Base-by-base conservation (phyloP, 2,888 invertebrate genomes). In the Noctua comes region DNA sequence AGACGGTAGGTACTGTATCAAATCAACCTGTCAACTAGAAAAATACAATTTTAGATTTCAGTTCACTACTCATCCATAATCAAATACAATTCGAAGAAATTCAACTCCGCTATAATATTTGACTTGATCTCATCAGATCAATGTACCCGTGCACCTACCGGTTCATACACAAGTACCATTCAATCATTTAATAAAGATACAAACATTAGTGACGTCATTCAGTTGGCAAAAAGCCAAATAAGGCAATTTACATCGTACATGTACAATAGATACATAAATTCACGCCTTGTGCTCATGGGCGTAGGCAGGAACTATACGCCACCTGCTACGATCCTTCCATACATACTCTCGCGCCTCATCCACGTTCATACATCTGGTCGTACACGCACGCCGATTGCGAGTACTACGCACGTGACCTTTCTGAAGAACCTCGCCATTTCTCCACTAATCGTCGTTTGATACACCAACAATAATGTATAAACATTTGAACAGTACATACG, bases 181-280 rank as follows among this genome's bases (percentile, higher is more conserved):
- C 69, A 84, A 89, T 88, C 81, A 90, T 84, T 78, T 78, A 81
- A 86, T 88, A 84, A 84, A 86, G 86, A 86, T 79, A 76, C 77
- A 77, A 85, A 75, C 62, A 73, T 75, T 62, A 11, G 48, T 90
- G 83, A 88, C 86, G 86, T 86, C 88, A 89, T 62, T 43, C 48
- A 69, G 40, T 79, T 90, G 91, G 89, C 85, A 6, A 48, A 79
- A 81, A 62, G 88, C 88, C 91, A 90, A 91, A 86, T 91, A 86
- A 86, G 90, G 86, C 57, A 86, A 84, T 77, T 85, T 85, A 82
- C 81, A 64, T 84, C 77, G 73, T 82, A 82, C 87, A 1, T 62
- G 18, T 27, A 59, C 27, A n/a, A n/a, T 24, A 16, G 24, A 65
- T n/a, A 66, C n/a, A 66, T 66, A 66, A n/a, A 43, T 1, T 43